Percentiles rank a stretch among this genome's conserved stretches.
Evolutionary conservation across 2,888 invertebrate species (phyloP).

Genomic region (Leucophora obtusa): DNA sequence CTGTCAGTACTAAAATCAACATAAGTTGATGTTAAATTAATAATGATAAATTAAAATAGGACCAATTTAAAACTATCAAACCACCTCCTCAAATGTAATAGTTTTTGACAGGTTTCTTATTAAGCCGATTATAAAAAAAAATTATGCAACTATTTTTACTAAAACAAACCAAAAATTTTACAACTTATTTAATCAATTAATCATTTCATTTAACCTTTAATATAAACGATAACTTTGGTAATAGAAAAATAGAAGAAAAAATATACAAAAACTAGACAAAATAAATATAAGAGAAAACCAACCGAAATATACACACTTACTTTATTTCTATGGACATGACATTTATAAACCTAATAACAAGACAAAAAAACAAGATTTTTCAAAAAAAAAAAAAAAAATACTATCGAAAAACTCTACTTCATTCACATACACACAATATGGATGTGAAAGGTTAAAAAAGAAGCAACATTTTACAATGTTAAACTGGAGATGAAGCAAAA

Average conservation of each 20-base stretch:
- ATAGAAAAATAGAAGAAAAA: slow-evolving; percentile 59
- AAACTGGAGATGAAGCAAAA: background rate
- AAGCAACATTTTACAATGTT: background rate
- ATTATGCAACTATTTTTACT: too few relatives aligned
- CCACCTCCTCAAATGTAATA: background rate
- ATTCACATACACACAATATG: slow-evolving; percentile 11
- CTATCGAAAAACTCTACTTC: background rate
- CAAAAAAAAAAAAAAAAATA: background rate
- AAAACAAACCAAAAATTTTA: slow-evolving; percentile 35
- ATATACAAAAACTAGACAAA: slow-evolving; percentile 53
- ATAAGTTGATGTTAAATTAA: too few relatives aligned
- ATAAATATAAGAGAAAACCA: slow-evolving; percentile 5
- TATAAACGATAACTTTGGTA: slow-evolving; percentile 71
- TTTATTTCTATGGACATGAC: slow-evolving; percentile 53
- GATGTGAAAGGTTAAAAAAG: slow-evolving; percentile 49
- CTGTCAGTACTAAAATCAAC: too few relatives aligned
- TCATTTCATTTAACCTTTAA: slow-evolving; percentile 66
- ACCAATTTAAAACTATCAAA: background rate
- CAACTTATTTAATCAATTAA: slow-evolving; percentile 57
- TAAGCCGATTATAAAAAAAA: slow-evolving; percentile 14
- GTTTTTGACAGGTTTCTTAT: slow-evolving; percentile 19
- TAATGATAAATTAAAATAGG: background rate
- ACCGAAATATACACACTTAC: slow-evolving; percentile 59
- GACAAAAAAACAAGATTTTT: slow-evolving; percentile 6
- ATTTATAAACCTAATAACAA: slow-evolving; percentile 38